These are phyloP conservation scores for Dipodomys merriami DNA, from an alignment of 2,113 vertebrate species.

Conservation along the genomic window DNA sequence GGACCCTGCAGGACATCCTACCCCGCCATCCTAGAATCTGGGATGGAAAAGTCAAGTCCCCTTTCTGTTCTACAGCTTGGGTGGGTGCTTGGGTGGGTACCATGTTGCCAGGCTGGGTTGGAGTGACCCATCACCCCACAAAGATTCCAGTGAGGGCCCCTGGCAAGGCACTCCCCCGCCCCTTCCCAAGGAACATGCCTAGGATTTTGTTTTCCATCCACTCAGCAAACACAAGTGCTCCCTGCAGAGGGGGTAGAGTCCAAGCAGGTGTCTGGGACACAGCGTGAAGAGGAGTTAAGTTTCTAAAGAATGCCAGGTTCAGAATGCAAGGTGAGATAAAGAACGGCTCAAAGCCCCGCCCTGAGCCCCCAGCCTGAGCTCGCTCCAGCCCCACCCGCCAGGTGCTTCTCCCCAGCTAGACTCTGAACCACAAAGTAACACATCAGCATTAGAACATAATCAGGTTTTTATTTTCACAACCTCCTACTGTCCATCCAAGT, in stretches of 20 bases:
- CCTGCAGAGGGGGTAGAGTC: slow-evolving; percentile 27
- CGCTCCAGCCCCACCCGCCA: not conserved
- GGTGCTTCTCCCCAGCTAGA: not conserved
- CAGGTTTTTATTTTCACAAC: slow-evolving; percentile 85
- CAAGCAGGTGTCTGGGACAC: not conserved
- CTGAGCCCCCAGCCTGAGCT: not conserved
- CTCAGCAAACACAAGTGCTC: not conserved
- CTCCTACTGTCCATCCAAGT: slow-evolving; percentile 82
- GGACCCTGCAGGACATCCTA: not conserved
- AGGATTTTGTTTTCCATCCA: too few species aligned
- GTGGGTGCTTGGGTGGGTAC: not conserved
- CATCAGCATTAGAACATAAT: slow-evolving; percentile 70
- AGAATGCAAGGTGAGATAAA: not conserved
- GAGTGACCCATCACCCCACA: not conserved
- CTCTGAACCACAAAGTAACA: slow-evolving; percentile 69
- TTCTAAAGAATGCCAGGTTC: not conserved
- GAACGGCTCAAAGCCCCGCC: not conserved
- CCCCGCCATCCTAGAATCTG: not conserved
- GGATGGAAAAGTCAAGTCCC: not conserved
- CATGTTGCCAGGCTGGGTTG: not conserved
- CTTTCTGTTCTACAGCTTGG: not conserved
- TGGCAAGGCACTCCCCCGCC: not conserved
- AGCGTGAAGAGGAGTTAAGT: not conserved
- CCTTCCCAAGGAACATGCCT: not conserved
- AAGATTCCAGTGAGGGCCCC: not conserved